Conservation (phyloP, 2,888 invertebrate species). For the Apodemia mormo region DNA sequence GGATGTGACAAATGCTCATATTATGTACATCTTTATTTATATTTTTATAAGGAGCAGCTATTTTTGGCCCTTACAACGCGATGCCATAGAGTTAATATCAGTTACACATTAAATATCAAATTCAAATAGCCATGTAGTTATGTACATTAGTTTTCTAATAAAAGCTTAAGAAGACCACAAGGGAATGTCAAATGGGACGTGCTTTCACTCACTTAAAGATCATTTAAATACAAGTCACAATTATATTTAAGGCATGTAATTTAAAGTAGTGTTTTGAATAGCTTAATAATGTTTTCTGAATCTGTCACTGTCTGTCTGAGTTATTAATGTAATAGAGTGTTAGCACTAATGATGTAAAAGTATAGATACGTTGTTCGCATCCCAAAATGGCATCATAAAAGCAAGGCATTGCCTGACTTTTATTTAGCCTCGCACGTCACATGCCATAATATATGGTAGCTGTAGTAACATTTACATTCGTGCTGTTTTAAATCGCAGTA, state of each 20-base stretch:
- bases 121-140: slow-evolving; percentile 46
- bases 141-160: slow-evolving; percentile 67
- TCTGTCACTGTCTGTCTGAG: slow-evolving; percentile 57
- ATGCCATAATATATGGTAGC: too few relatives aligned
- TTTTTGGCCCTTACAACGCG: neutral
- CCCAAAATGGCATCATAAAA: too few relatives aligned
- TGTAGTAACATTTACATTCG: too few relatives aligned
- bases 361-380: too few relatives aligned
- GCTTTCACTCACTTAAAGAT: slow-evolving; percentile 68
- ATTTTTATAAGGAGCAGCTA: neutral
- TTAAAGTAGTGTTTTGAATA: slow-evolving; percentile 58
- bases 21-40: neutral
- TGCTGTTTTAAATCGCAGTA: too few relatives aligned
- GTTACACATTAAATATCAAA: slow-evolving; percentile 1
- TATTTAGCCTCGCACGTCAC: too few relatives aligned
- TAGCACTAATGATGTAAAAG: too few relatives aligned
- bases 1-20: neutral
- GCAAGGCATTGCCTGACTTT: too few relatives aligned
- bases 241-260: slow-evolving; percentile 46
- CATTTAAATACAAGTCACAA: slow-evolving; percentile 47
- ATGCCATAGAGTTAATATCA: neutral
- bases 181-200: slow-evolving; percentile 55
- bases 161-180: slow-evolving; percentile 65
- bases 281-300: slow-evolving; percentile 48
- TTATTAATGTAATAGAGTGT: slow-evolving; percentile 55